Evolutionary conservation across 2,888 invertebrate genomes (phyloP).

Genomic region (Cremastinae sp.): DNA sequence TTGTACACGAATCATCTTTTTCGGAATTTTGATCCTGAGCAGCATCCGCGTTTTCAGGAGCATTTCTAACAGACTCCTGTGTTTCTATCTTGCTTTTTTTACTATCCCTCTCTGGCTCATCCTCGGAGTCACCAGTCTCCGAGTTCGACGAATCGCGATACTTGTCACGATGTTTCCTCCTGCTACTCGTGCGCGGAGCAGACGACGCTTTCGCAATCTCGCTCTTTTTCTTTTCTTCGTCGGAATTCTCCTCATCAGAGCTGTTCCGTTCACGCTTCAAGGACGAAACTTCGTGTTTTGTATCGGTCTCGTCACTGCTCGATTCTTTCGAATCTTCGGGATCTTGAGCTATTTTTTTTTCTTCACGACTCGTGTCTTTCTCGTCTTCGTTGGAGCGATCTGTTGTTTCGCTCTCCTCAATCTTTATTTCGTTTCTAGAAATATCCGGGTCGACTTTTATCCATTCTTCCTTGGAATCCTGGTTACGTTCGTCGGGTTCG

Average conservation of each 20-base stretch:
- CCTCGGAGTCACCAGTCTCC: slow-evolving; percentile 75
- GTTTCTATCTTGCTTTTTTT: slow-evolving; percentile 48
- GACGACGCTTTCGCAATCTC: slow-evolving; percentile 50
- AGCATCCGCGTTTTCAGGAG: slow-evolving; percentile 40
- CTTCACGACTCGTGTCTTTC: slow-evolving; percentile 71
- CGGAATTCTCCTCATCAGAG: slow-evolving; percentile 65
- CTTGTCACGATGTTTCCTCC: slow-evolving; percentile 74
- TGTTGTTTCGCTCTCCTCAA: slow-evolving; percentile 33
- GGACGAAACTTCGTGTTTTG: slow-evolving; percentile 31
- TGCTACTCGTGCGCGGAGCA: slow-evolving; percentile 59
- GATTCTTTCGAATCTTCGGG: slow-evolving; percentile 68
- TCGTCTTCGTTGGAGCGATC: slow-evolving; percentile 28
- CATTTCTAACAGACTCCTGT: slow-evolving; percentile 47
- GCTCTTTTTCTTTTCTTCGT: slow-evolving; percentile 34
- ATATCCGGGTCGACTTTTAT: slow-evolving; percentile 5
- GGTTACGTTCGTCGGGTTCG: slow-evolving; percentile 57
- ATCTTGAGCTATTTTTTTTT: slow-evolving; percentile 64
- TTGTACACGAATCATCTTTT: slow-evolving; percentile 59
- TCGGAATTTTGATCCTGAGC: slow-evolving; percentile 59
- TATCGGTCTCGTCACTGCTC: slow-evolving; percentile 65
- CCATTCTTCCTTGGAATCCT: slow-evolving; percentile 41
- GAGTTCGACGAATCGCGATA: slow-evolving; percentile 76
- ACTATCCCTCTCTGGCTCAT: slow-evolving; percentile 66
- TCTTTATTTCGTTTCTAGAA: too few species aligned
- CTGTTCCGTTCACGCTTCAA: slow-evolving; percentile 20